Evolutionary conservation across 2,888 invertebrate genomes (phyloP).

Genomic region (Colostygia pectinataria): DNA sequence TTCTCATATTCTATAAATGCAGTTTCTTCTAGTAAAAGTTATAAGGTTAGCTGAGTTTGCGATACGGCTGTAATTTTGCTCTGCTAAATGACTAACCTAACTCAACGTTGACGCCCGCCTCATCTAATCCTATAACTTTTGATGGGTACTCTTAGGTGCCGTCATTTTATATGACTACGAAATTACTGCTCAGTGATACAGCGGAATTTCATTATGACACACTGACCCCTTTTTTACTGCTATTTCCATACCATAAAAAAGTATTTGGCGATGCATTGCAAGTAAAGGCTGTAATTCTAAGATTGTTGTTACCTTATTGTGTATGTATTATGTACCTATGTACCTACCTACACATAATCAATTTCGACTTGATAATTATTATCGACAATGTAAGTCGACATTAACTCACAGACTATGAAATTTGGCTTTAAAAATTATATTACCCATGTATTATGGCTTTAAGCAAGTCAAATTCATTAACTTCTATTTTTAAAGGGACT

Average conservation of each 20-base stretch:
- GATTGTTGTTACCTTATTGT: constrained; percentile 78
- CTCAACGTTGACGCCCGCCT: constrained; percentile 13
- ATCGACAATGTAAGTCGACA: constrained; percentile 71
- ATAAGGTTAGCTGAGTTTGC: constrained; percentile 12
- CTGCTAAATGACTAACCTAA: constrained; percentile 13
- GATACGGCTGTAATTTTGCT: constrained; percentile 1
- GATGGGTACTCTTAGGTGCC: constrained; percentile 6
- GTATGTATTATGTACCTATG: constrained; percentile 66
- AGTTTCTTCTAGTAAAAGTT: not conserved
- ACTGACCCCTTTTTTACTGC: constrained; percentile 4
- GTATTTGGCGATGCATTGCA: constrained; percentile 44
- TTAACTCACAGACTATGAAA: constrained; percentile 81
- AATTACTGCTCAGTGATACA: constrained; percentile 27
- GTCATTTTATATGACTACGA: constrained; percentile 11
- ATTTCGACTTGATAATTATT: constrained; percentile 75
- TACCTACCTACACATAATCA: constrained; percentile 62
- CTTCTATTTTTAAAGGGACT: constrained; percentile 66
- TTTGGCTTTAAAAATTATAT: constrained; percentile 83
- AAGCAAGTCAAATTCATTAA: constrained; percentile 77
- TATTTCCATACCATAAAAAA: constrained; percentile 23
- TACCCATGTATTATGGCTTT: constrained; percentile 77
- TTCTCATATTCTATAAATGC: not conserved
- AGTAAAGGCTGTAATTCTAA: constrained; percentile 71
- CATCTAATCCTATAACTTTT: constrained; percentile 12
- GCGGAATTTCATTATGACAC: constrained; percentile 17